Conservation (phyloP, 1,140 invertebrate species). For the Teleogryllus occipitalis region DNA sequence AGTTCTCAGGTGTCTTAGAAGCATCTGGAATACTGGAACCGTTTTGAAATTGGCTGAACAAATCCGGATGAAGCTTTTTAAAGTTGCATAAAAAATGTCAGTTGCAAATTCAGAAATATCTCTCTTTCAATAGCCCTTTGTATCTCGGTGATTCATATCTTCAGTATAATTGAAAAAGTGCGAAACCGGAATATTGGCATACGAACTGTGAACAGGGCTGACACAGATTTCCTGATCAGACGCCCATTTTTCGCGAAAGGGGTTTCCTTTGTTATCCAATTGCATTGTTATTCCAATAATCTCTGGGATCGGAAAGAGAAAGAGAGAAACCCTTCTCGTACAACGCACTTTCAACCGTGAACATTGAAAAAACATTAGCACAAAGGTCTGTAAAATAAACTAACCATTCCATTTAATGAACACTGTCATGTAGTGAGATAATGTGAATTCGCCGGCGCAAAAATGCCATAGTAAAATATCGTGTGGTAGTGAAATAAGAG, state of each 20-base stretch:
- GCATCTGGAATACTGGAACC: not conserved
- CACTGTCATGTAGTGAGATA: not conserved
- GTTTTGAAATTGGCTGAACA: not conserved
- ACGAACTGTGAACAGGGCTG: not conserved
- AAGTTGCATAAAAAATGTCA: not conserved
- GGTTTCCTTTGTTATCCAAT: not conserved
- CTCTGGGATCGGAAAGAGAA: not conserved
- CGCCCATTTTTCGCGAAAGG: not conserved
- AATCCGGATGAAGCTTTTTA: not conserved
- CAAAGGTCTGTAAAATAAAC: not conserved
- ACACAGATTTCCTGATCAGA: not conserved
- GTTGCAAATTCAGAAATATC: not conserved
- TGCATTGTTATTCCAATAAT: slow-evolving; percentile 5
- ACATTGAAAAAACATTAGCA: not conserved
- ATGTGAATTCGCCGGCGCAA: too few relatives aligned
- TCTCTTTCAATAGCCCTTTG: not conserved
- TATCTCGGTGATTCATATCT: not conserved
- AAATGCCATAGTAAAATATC: too few relatives aligned
- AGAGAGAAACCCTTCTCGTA: not conserved
- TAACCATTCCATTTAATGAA: not conserved
- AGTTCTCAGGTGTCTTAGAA: too few relatives aligned
- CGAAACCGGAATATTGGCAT: not conserved
- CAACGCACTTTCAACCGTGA: not conserved
- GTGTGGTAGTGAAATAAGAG: too few relatives aligned
- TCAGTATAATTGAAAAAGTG: not conserved